These are phyloP conservation scores for Calliphora vomitoria DNA, from an alignment of 2,888 invertebrate genomes.

Conservation along the genomic window DNA sequence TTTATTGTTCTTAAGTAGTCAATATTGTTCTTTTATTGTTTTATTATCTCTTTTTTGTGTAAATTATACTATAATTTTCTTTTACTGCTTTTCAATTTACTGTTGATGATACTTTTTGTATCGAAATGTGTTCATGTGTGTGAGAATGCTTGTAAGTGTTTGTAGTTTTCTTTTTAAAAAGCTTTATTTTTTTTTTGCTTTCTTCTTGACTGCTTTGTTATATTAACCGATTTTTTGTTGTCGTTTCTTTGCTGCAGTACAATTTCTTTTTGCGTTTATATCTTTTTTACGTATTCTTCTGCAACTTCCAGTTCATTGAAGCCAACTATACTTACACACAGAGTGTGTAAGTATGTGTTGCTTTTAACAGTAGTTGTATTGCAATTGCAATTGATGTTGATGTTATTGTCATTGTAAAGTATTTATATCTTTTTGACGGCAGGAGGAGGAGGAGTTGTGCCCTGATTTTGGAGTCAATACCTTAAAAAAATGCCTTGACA, in stretches of 20 bases:
- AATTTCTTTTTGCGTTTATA: constrained; percentile 46
- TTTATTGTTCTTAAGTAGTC: constrained; percentile 1
- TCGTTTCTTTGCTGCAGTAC: neutral
- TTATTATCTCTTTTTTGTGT: neutral
- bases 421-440: constrained; percentile 21
- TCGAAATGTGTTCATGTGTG: neutral
- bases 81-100: constrained; percentile 62
- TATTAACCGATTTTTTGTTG: constrained; percentile 46
- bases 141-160: neutral
- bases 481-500: neutral
- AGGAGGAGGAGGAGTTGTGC: too few relatives aligned
- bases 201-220: constrained; percentile 64
- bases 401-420: constrained; percentile 42
- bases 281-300: constrained; percentile 16
- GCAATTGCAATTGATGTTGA: constrained; percentile 29
- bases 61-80: constrained; percentile 50
- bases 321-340: constrained; percentile 23
- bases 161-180: constrained; percentile 32
- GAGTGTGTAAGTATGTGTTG: constrained; percentile 3
- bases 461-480: neutral
- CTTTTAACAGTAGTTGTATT: neutral
- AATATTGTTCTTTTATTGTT: constrained; percentile 1
- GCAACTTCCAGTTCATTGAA: constrained; percentile 69
- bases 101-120: constrained; percentile 42
- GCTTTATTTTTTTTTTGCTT: constrained; percentile 31